Base-by-base conservation (phyloP, 37 sponge, comb jelly and placozoan species). In the Mnemiopsis leidyi region DNA sequence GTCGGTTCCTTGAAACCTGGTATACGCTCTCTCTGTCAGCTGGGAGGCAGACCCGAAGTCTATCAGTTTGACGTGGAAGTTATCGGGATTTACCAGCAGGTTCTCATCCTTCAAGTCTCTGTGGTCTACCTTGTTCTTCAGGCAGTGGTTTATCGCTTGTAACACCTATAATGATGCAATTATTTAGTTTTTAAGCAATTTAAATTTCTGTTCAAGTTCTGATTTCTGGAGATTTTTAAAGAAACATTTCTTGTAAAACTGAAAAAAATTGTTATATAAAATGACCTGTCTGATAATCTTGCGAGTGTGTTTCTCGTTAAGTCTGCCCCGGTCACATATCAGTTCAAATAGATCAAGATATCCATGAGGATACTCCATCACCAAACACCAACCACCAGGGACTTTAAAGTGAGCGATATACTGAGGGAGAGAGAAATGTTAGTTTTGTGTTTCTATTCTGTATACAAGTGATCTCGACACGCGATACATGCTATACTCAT, bases 251-350 rank as follows among this genome's bases (percentile, higher is more conserved):
- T n/a, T n/a, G n/a, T n/a, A n/a, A n/a, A n/a, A n/a, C n/a, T n/a
- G n/a, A n/a, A n/a, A n/a, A n/a, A n/a, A n/a, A n/a, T n/a, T n/a
- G n/a, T n/a, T n/a, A n/a, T n/a, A n/a, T n/a, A n/a, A n/a, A n/a
- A n/a, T n/a, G n/a, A 79, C 82, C 82, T 79, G 82, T 79, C 82
- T 32, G 82, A 79, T 79, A 35, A 79, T 79, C 82, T 79, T 32
- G 35, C 37, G 35, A 20, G 82, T 79, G 36, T 79, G 82, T 79
- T 35, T 32, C 36, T 79, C 82, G 7, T 32, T 79, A 16, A 79
- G 35, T 36, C 82, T 16, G 33, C 82, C 82, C 36, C 36, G 2
- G 35, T 79, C 82, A 79, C 82, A 79, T 3, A 79, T 79, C 30
- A 79, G 82, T 21, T 79, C 82, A 21, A 79, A 79, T 9, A 79